Evolutionary conservation across 2,113 vertebrate genomes (phyloP), one percentile per base, ranked within the genome.

Genomic region (Trichechus manatus): DNA sequence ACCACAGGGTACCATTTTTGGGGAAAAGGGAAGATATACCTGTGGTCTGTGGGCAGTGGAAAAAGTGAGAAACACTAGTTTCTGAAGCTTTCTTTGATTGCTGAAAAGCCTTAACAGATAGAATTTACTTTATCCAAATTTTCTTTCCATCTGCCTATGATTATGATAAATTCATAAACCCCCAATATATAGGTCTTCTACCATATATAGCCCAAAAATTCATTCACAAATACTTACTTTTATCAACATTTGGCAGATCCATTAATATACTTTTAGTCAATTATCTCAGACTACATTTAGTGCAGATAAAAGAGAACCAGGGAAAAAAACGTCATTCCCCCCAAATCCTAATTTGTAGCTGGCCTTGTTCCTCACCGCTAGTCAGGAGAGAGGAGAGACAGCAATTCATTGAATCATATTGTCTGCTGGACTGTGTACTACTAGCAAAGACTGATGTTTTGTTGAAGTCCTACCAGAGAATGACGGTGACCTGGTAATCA

Each of bases 401-500:
- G 31, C 27, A 87, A 94, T 85, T 91, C 75, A 74, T 72, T 47
- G 39, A 6, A 25, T 33, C 42, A 63, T 53, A 47, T 56, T 84
- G n/a, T 39, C 85, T 92, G 50, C 47, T 78, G 13, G 10, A n/a
- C 56, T n/a, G 1, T 53, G 59, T 83, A 53, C 77, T 39, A 53
- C 47, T 47, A 61, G 29, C 81, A 29, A 82, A 6, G 79, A 64
- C 0, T 84, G 27, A 17, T 39, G 59, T 66, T 75, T 47, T 25
- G 44, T 66, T n/a, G 17, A 78, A 92, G 42, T 75, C 44, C 75
- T 66, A 53, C 77, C 6, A 31, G 64, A 79, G 59, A 47, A 70
- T 64, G 94, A 68, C 42, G 47, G 11, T 79, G 77, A 50, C 74
- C 78, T 94, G 86, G 78, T 93, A 96, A 88, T 86, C 70, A 64